A percentile compares a stretch with the other conserved stretches of the same genome.
phyloP scores from a whole-genome alignment of 2,888 invertebrate species.

The Chorisops tibialis region DNA sequence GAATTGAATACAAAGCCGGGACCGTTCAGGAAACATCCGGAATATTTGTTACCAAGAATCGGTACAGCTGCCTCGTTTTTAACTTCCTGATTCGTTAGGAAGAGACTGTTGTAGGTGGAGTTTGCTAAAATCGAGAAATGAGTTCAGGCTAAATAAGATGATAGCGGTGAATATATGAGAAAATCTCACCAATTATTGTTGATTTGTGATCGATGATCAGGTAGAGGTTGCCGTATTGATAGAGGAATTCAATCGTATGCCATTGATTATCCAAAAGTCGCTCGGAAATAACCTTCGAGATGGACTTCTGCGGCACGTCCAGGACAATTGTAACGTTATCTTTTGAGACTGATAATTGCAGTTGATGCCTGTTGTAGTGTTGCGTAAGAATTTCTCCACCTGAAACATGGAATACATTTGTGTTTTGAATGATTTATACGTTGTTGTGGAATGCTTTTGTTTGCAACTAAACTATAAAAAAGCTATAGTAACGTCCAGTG shows the following conservation, averaged over 20 bases:
- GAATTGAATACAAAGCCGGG: slow-evolving; percentile 76
- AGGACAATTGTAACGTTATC: slow-evolving; percentile 61
- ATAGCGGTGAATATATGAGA: not conserved
- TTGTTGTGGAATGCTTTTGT: too few species aligned
- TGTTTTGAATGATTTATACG: too few species aligned
- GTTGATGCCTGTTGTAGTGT: slow-evolving; percentile 62
- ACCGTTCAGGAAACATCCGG: slow-evolving; percentile 81
- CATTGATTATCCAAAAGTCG: slow-evolving; percentile 76
- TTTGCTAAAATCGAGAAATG: slow-evolving; percentile 57
- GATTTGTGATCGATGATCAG: slow-evolving; percentile 50
- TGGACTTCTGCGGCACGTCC: slow-evolving; percentile 56
- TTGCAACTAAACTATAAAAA: not conserved
- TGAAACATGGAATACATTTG: slow-evolving; percentile 39
- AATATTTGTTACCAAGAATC: slow-evolving; percentile 75
- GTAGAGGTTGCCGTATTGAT: slow-evolving; percentile 51
- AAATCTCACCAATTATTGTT: slow-evolving; percentile 46
- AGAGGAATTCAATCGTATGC: slow-evolving; percentile 59
- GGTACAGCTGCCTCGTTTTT: slow-evolving; percentile 70
- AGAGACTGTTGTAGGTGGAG: slow-evolving; percentile 71
- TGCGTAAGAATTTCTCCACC: slow-evolving; percentile 71
- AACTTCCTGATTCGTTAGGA: slow-evolving; percentile 68
- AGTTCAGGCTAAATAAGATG: not conserved
- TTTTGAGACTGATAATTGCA: slow-evolving; percentile 60
- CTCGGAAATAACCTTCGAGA: slow-evolving; percentile 64
- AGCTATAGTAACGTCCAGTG: not conserved